These are phyloP conservation scores for Rhynchophorus ferrugineus DNA, from an alignment of 1,140 invertebrate species.

Conservation along the genomic window DNA sequence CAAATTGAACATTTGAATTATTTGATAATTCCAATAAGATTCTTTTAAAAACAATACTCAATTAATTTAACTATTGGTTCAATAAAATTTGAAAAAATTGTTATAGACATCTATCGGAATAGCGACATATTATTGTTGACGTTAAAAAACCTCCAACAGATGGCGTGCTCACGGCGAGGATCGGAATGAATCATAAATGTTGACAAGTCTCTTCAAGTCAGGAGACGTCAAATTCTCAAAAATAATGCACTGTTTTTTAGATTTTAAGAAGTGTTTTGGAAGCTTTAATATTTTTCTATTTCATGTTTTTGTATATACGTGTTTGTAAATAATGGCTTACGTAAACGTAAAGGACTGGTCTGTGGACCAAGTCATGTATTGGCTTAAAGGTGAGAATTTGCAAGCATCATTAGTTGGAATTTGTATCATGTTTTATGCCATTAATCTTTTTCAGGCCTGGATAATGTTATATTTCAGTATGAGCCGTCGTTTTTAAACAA, in stretches of 20 bases:
- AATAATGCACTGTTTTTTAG: neutral
- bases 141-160: too few species aligned
- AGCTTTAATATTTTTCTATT: neutral
- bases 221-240: neutral
- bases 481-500: slow-evolving; percentile 74
- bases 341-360: slow-evolving; percentile 89
- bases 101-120: too few species aligned
- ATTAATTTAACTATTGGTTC: too few species aligned
- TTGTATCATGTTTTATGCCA: neutral
- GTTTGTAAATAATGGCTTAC: slow-evolving; percentile 60
- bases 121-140: too few species aligned
- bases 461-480: slow-evolving; percentile 72
- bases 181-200: neutral
- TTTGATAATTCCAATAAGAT: too few species aligned
- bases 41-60: too few species aligned
- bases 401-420: too few species aligned
- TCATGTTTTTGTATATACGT: neutral
- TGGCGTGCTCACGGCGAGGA: too few species aligned
- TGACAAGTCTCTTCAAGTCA: neutral
- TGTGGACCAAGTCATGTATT: slow-evolving; percentile 87
- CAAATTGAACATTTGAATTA: too few species aligned
- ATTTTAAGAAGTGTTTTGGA: neutral
- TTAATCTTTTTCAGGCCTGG: slow-evolving; percentile 57
- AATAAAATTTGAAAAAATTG: too few species aligned
- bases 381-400: slow-evolving; percentile 82